These are phyloP conservation scores for Struthidea cinerea DNA, from an alignment of 2,113 vertebrate species.

Conservation along the genomic window DNA sequence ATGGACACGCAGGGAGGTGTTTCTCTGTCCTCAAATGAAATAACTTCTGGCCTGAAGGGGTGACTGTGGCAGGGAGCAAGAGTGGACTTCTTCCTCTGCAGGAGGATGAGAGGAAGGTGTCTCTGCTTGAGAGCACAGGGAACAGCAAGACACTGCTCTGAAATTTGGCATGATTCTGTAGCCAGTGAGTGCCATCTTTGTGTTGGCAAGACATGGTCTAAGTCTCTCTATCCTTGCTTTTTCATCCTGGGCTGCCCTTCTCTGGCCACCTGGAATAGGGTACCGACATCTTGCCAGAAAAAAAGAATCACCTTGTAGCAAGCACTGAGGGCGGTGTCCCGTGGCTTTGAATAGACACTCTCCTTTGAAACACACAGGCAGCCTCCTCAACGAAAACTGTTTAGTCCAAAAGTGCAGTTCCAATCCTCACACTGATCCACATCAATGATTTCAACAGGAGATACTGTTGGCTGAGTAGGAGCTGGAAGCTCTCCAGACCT, in stretches of 20 bases:
- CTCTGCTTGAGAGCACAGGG: neutral
- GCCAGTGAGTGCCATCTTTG: neutral
- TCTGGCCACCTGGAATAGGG: neutral
- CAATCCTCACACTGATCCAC: neutral
- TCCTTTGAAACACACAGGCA: neutral
- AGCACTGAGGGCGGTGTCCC: neutral
- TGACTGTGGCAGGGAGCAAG: neutral
- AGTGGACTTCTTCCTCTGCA: neutral
- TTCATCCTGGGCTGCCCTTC: neutral
- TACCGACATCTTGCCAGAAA: neutral
- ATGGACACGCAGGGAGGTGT: neutral
- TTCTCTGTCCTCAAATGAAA: neutral
- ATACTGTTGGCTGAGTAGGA: neutral
- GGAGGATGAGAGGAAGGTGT: neutral
- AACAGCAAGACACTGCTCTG: neutral
- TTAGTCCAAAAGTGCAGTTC: neutral
- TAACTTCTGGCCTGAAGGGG: neutral
- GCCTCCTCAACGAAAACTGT: neutral
- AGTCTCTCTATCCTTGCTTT: neutral
- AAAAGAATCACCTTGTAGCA: neutral
- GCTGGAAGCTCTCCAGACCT: slow-evolving; percentile 29
- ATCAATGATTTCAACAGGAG: slow-evolving; percentile 2
- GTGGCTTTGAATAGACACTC: neutral
- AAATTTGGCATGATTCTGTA: neutral
- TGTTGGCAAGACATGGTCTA: neutral